phyloP scores from a whole-genome alignment of 2,113 vertebrate species.

The Bubo scandiacus region DNA sequence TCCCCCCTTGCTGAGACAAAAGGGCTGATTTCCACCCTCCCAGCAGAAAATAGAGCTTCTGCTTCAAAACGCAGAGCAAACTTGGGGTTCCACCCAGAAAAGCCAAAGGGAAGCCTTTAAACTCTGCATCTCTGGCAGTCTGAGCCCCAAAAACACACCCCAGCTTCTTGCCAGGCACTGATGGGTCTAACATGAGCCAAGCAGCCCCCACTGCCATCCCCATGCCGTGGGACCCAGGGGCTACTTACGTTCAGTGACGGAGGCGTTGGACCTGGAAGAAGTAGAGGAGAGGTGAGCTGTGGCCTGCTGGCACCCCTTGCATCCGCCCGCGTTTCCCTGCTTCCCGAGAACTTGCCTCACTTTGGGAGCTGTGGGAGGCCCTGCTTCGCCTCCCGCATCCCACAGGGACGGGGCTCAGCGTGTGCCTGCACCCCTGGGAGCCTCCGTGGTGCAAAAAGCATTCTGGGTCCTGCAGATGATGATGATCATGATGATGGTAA shows the following conservation, averaged over 20 bases:
- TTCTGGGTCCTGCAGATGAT: not conserved
- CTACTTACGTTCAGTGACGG: slow-evolving; percentile 72
- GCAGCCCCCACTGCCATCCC: not conserved
- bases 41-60: not conserved
- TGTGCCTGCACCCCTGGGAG: fast-evolving
- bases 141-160: not conserved
- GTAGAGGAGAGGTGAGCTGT: not conserved
- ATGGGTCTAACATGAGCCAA: not conserved
- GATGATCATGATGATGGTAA: not conserved
- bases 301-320: not conserved
- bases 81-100: not conserved
- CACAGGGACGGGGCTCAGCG: not conserved
- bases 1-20: not conserved
- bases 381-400: not conserved
- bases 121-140: not conserved
- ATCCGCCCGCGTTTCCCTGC: fast-evolving
- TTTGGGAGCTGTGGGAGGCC: not conserved
- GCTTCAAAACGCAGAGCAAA: not conserved
- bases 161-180: fast-evolving
- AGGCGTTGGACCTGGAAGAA: slow-evolving; percentile 52
- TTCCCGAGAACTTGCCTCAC: not conserved
- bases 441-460: not conserved
- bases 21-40: not conserved
- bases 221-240: fast-evolving
- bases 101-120: not conserved